These are phyloP conservation scores for Gymnothorax reevesii DNA, from an alignment of 2,797 vertebrate genomes.

Conservation along the genomic window DNA sequence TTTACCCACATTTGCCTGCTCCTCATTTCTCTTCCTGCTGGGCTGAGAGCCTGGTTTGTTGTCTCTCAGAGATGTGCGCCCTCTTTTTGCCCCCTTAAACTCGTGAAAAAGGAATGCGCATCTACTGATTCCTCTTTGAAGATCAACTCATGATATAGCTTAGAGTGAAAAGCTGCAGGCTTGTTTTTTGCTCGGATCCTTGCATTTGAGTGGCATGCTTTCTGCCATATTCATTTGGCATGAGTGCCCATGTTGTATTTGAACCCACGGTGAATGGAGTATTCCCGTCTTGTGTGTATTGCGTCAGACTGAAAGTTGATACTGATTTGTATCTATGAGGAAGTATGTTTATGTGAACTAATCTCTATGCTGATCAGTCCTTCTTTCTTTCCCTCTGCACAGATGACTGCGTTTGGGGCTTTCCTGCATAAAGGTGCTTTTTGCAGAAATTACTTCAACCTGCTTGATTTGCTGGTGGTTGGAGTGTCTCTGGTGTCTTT, in stretches of 20 bases:
- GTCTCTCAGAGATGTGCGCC: background rate
- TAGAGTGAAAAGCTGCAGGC: slow-evolving; percentile 67
- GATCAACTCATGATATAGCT: slow-evolving; percentile 47
- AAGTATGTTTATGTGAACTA: slow-evolving; percentile 32
- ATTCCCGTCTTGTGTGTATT: slow-evolving; percentile 25
- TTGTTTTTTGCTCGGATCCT: slow-evolving; percentile 63
- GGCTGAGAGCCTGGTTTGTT: slow-evolving; percentile 41
- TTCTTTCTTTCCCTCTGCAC: slow-evolving; percentile 49
- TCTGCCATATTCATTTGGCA: slow-evolving; percentile 77
- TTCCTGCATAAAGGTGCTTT: slow-evolving; percentile 98
- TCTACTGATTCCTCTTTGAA: slow-evolving; percentile 69
- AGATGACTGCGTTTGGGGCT: slow-evolving; percentile 99
- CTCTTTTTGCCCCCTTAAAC: slow-evolving; percentile 43
- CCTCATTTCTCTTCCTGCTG: slow-evolving; percentile 69
- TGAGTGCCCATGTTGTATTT: slow-evolving; percentile 4
- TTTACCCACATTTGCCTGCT: slow-evolving; percentile 72
- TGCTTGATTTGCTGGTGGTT: slow-evolving; percentile 95
- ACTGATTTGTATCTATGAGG: slow-evolving; percentile 39
- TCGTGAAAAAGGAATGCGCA: slow-evolving; percentile 66
- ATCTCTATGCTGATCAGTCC: background rate
- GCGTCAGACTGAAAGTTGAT: slow-evolving; percentile 16
- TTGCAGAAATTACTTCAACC: slow-evolving; percentile 98
- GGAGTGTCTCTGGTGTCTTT: slow-evolving; percentile 97
- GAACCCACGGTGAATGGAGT: background rate
- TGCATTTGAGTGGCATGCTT: slow-evolving; percentile 57